Evolutionary conservation across 2,797 vertebrate species (phyloP).

Genomic region (Hydrophis major): DNA sequence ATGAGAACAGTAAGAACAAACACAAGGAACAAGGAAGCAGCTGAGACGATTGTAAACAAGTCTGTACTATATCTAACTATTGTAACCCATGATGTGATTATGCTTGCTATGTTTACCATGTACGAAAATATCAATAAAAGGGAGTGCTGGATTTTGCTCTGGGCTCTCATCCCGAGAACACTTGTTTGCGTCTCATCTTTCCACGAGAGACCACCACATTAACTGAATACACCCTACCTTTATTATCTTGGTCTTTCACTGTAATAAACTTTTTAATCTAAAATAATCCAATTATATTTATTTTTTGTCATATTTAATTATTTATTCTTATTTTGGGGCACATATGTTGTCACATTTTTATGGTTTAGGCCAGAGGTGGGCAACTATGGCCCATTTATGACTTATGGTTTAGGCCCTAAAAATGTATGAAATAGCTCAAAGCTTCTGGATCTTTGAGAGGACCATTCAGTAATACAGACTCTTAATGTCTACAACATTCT

Average conservation of each 20-base stretch:
- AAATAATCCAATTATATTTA: neutral
- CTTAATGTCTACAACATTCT: neutral
- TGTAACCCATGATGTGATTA: too few species aligned
- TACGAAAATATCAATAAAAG: too few species aligned
- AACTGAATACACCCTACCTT: neutral
- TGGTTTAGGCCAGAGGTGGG: neutral
- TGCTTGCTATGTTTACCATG: too few species aligned
- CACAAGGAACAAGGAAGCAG: too few species aligned
- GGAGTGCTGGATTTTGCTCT: too few species aligned
- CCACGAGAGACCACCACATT: neutral
- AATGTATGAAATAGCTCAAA: neutral
- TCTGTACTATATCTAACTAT: too few species aligned
- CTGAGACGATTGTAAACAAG: too few species aligned
- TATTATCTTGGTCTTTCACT: neutral
- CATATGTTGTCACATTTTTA: neutral
- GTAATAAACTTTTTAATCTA: neutral
- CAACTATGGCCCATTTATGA: too few species aligned
- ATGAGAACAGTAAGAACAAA: too few species aligned
- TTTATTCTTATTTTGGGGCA: neutral
- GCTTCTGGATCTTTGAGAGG: neutral
- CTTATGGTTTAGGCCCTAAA: neutral
- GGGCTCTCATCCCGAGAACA: too few species aligned
- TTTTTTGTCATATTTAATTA: neutral
- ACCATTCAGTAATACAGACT: neutral
- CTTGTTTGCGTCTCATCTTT: too few species aligned